These are phyloP conservation scores for Indri indri DNA, from an alignment of 2,113 vertebrate species.

Conservation along the genomic window DNA sequence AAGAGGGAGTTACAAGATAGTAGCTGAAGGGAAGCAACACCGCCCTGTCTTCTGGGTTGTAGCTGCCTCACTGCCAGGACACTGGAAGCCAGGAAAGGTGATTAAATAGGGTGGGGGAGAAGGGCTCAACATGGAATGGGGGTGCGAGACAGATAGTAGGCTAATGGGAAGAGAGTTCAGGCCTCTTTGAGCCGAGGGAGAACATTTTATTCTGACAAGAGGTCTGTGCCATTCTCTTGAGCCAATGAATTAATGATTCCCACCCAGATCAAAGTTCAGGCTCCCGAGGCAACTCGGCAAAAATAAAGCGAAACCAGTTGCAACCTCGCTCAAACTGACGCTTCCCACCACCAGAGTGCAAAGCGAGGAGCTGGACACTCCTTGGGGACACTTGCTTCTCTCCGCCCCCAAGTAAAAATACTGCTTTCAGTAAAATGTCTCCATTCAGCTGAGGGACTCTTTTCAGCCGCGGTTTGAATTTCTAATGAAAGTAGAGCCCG, in stretches of 20 bases:
- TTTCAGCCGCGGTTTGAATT: background rate
- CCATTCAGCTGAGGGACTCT: background rate
- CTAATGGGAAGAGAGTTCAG: background rate
- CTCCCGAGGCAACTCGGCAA: conserved; percentile 29
- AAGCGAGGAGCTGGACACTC: background rate
- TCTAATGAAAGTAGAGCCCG: background rate
- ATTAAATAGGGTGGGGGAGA: background rate
- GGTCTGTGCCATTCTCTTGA: background rate
- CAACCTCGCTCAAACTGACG: background rate
- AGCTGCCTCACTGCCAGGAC: background rate
- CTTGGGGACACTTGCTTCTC: background rate
- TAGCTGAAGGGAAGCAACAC: background rate
- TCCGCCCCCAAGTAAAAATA: background rate
- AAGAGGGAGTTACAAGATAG: conserved; percentile 49
- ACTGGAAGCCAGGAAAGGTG: background rate
- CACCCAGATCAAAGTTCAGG: conserved; percentile 39
- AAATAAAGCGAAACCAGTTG: conserved; percentile 2
- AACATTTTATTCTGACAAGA: background rate
- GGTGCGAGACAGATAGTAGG: background rate
- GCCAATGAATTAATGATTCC: conserved; percentile 41
- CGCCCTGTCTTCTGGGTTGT: background rate
- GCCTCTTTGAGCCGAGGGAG: background rate
- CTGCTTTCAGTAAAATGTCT: background rate
- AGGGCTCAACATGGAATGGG: background rate
- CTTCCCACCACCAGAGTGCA: background rate